A percentile compares a stretch with the other conserved stretches of the same genome.
Evolutionary conservation across 1,140 invertebrate species (phyloP).

Genomic region (Drosophila seguyi): DNA sequence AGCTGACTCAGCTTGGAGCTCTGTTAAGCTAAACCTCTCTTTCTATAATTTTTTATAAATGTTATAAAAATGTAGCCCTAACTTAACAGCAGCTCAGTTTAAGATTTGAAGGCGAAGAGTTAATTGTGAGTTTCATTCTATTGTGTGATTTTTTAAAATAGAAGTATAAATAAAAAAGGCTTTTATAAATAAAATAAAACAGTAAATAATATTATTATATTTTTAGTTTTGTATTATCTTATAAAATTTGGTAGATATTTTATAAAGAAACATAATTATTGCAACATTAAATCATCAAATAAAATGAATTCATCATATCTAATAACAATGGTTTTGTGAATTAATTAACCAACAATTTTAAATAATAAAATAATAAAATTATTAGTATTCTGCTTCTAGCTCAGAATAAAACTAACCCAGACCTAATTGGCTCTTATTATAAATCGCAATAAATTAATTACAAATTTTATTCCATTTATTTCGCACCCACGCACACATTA

Average conservation of each 20-base stretch:
- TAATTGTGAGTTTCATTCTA: constrained; percentile 42
- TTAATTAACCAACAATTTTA: too few relatives aligned
- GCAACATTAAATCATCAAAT: too few relatives aligned
- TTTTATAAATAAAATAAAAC: too few relatives aligned
- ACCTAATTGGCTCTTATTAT: constrained; percentile 31
- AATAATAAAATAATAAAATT: too few relatives aligned
- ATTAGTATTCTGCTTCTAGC: constrained; percentile 41
- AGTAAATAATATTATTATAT: too few relatives aligned
- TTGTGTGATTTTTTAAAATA: not conserved
- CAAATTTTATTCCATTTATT: constrained; percentile 69
- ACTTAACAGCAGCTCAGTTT: constrained; percentile 35
- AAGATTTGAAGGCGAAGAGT: not conserved
- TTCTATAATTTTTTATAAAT: not conserved
- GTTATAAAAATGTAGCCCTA: constrained; percentile 52
- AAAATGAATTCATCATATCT: too few relatives aligned
- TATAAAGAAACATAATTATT: too few relatives aligned
- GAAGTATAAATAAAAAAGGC: too few relatives aligned
- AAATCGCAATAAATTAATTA: constrained; percentile 50
- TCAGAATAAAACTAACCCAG: not conserved
- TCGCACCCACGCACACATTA: constrained; percentile 46
- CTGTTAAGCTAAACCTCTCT: constrained; percentile 8
- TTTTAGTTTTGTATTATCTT: too few relatives aligned
- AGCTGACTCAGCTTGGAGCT: constrained; percentile 1
- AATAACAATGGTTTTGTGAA: not conserved
- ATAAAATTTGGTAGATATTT: too few relatives aligned